Percentiles rank a stretch among this genome's conserved stretches.
These are phyloP conservation scores for Enchytraeus crypticus DNA, from an alignment of 2,888 invertebrate species.

Conservation along the genomic window DNA sequence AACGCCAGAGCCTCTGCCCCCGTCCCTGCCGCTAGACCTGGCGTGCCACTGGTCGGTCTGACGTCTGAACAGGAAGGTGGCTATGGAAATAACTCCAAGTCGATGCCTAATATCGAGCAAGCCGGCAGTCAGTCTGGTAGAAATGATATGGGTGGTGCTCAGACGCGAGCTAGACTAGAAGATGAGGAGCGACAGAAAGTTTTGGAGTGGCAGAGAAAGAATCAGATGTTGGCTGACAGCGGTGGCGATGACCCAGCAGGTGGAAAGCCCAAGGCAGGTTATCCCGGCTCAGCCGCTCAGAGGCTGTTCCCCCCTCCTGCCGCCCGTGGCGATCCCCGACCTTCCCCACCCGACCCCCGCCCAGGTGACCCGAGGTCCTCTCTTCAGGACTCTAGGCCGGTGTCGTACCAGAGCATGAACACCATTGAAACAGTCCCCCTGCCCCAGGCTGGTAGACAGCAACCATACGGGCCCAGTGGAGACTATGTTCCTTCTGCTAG, in stretches of 20 bases:
- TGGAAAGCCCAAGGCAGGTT: neutral
- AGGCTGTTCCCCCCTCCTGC: slow-evolving; percentile 7
- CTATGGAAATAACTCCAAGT: too few species aligned
- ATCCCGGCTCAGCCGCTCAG: slow-evolving; percentile 14
- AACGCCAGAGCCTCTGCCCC: neutral
- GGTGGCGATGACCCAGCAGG: neutral
- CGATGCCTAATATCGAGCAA: too few species aligned
- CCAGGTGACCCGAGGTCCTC: neutral
- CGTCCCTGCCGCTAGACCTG: neutral
- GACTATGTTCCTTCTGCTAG: too few species aligned
- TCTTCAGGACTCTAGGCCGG: too few species aligned
- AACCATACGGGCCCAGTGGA: too few species aligned
- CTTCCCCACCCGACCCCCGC: neutral
- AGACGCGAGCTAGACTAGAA: neutral
- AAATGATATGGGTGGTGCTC: too few species aligned
- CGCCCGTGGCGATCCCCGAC: neutral
- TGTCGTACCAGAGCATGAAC: too few species aligned
- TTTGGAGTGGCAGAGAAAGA: slow-evolving; percentile 6
- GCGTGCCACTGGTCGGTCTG: neutral
- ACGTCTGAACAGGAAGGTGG: too few species aligned
- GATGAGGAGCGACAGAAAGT: slow-evolving; percentile 1
- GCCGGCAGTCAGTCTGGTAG: too few species aligned
- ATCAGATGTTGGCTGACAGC: neutral
- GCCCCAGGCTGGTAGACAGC: too few species aligned
- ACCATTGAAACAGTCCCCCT: too few species aligned